Evolutionary conservation across 2,797 vertebrate genomes (phyloP), one percentile per base, ranked within the genome.

Genomic region (Melanotaenia nigrans): DNA sequence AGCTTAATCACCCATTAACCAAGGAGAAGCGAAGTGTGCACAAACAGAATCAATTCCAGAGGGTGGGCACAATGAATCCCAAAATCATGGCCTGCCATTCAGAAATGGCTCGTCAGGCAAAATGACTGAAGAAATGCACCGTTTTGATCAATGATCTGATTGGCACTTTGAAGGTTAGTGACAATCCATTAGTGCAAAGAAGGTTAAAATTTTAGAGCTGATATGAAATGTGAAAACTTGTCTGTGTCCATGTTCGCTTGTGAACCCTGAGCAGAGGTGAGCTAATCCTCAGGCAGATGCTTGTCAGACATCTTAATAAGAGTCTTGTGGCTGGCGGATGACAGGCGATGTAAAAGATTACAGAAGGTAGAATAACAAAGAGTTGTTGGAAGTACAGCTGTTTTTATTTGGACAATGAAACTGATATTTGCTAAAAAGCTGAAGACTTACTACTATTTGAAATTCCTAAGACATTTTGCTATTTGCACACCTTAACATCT

Each of bases 1-100:
- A 81, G 68, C 84, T 87, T 85, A 88, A 91, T 85, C 85, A 87
- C 75, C 86, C 88, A 84, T 90, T 86, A 91, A 89, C 84, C 70
- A 74, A 79, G 63, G 73, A 87, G 77, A 86, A 81, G 86, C 83
- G 69, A 87, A 84, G 85, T 86, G 87, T 80, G 85, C 78, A 85
- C 78, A 83, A 89, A 87, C 78, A 42, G 79, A 82, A 85, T 90
- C 87, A 79, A 81, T 87, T 89, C 87, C 85, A 79, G 61, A 45
- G 73, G 70, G 78, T 70, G 81, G 83, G 68, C 68, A 66, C 62
- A 61, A 79, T 70, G 73, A 81, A 82, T 71, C 72, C 73, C 81
- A 62, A 74, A 84, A 82, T 83, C 83, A 83, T 69, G 76, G 75
- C 84, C 77, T 78, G 65, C 78, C 86, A 86, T 87, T 79, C 85